phyloP scores from a whole-genome alignment of 2,113 vertebrate genomes.

The Bucco capensis region DNA sequence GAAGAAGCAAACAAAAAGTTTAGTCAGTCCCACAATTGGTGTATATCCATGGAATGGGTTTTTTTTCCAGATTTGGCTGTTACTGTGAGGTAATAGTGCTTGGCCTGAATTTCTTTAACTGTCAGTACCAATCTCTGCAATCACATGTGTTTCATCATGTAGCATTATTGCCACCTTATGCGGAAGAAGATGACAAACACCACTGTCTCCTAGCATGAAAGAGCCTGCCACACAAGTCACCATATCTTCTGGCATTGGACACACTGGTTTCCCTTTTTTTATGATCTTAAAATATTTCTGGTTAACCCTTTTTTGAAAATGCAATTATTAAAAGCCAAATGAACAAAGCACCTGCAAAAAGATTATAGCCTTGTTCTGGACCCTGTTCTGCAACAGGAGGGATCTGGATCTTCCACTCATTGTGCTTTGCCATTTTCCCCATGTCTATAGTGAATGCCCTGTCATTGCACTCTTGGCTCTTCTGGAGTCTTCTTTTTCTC shows the following conservation, averaged over 20 bases:
- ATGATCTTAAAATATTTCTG: background rate
- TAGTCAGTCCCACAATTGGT: background rate
- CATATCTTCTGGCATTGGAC: background rate
- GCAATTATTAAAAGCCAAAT: background rate
- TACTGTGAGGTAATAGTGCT: background rate
- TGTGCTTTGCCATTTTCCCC: background rate
- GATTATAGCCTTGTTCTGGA: background rate
- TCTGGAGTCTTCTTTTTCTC: background rate
- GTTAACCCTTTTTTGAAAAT: background rate
- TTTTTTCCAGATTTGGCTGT: background rate
- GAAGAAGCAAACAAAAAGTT: background rate
- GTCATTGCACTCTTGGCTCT: background rate
- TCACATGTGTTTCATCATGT: background rate
- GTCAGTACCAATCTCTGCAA: background rate
- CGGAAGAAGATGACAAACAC: background rate
- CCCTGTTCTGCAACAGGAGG: background rate
- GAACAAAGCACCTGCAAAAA: background rate
- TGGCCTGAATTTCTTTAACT: background rate
- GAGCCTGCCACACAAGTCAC: background rate
- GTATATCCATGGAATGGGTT: background rate
- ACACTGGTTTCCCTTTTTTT: background rate
- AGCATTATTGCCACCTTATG: background rate
- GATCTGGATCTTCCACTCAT: background rate
- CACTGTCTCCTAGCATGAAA: background rate
- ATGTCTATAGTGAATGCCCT: fast-evolving